These are phyloP conservation scores for Synanthedon formicaeformis DNA, from an alignment of 2,888 invertebrate genomes.

Conservation along the genomic window DNA sequence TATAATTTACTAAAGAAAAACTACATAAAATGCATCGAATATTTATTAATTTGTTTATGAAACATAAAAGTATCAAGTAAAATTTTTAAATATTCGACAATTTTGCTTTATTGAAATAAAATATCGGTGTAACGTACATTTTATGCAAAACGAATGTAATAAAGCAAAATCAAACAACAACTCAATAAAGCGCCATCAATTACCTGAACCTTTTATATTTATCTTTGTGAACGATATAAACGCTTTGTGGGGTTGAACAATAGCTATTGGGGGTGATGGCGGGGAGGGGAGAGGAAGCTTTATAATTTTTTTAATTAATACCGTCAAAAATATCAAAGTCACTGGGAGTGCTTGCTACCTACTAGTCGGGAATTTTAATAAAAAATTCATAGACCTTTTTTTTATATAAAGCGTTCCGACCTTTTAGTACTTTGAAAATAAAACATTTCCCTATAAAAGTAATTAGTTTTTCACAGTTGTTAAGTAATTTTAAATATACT, in stretches of 20 bases:
- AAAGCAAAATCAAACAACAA: conserved; percentile 60
- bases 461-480: too few species aligned
- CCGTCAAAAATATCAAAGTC: conserved; percentile 69
- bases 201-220: conserved; percentile 63
- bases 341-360: conserved; percentile 34
- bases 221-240: conserved; percentile 54
- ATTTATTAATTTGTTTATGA: too few species aligned
- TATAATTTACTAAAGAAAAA: too few species aligned
- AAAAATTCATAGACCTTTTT: conserved; percentile 40
- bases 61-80: too few species aligned
- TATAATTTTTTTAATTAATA: conserved; percentile 71
- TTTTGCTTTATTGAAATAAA: too few species aligned
- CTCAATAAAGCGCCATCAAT: conserved; percentile 60
- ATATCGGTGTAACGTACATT: too few species aligned
- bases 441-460: too few species aligned
- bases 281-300: conserved; percentile 47
- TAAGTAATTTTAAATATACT: too few species aligned
- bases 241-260: conserved; percentile 55
- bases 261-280: conserved; percentile 24
- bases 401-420: conserved; percentile 38
- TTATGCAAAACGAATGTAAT: not conserved
- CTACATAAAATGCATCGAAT: too few species aligned
- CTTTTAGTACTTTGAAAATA: conserved; percentile 10
- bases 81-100: too few species aligned
- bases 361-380: conserved; percentile 55